Conservation (phyloP, 2,113 vertebrate species). For the Tapirus terrestris region DNA sequence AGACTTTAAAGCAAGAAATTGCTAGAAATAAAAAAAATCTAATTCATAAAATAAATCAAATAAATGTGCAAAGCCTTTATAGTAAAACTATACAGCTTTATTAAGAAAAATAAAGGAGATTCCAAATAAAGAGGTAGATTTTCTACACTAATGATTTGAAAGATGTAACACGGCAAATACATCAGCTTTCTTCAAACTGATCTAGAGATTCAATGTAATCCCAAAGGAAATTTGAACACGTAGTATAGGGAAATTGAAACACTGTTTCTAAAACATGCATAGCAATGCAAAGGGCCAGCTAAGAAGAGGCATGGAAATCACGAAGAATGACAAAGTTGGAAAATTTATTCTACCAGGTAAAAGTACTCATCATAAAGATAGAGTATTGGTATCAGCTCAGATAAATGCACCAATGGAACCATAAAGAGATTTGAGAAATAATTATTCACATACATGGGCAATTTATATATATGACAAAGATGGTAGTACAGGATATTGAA, state of each 20-base stretch:
- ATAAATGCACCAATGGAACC: background rate
- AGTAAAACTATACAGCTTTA: background rate
- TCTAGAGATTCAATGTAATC: background rate
- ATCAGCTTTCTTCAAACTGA: background rate
- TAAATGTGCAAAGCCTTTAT: background rate
- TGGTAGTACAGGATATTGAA: rapidly evolving
- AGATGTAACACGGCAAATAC: background rate
- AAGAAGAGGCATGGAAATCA: background rate
- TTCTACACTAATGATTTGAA: background rate
- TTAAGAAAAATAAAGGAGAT: background rate
- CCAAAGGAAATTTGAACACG: background rate
- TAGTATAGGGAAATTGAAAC: background rate
- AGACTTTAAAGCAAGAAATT: background rate
- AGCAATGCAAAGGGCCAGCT: background rate
- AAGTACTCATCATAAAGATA: background rate
- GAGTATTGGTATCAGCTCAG: background rate
- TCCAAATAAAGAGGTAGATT: background rate
- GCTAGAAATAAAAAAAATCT: background rate
- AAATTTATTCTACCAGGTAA: background rate
- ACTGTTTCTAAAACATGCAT: background rate
- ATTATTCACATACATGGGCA: rapidly evolving
- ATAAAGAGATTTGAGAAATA: background rate
- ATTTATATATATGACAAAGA: background rate
- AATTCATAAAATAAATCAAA: background rate
- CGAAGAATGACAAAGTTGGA: background rate